phyloP scores from a whole-genome alignment of 2,113 vertebrate species.

The Prionailurus bengalensis region DNA sequence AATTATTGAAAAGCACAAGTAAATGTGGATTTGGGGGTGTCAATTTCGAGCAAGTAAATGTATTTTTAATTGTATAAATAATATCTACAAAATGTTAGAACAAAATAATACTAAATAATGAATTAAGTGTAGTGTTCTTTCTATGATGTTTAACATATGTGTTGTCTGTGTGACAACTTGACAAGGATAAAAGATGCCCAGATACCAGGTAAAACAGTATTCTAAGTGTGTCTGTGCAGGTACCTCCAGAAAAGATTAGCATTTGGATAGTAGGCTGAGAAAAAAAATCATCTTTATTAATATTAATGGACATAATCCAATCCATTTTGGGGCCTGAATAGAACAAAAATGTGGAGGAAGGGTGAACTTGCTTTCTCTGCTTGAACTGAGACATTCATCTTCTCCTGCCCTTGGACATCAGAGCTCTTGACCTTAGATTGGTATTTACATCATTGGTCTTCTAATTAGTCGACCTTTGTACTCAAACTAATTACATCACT shows the following conservation, averaged over 20 bases:
- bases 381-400: not conserved
- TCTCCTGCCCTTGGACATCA: not conserved
- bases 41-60: not conserved
- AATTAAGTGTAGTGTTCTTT: not conserved
- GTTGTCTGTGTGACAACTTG: not conserved
- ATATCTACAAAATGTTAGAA: not conserved
- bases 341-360: not conserved
- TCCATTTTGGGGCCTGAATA: not conserved
- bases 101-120: not conserved
- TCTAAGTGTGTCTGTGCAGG: not conserved
- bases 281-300: not conserved
- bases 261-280: not conserved
- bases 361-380: not conserved
- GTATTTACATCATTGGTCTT: not conserved
- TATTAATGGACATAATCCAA: not conserved
- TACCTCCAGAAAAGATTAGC: not conserved
- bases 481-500: not conserved
- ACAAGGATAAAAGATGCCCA: not conserved
- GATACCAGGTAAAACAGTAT: not conserved
- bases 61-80: not conserved
- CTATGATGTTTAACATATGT: not conserved
- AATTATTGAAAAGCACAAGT: not conserved
- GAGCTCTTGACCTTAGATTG: not conserved
- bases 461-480: not conserved
- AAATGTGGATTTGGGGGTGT: not conserved